Conservation (phyloP, 2,888 invertebrate species). For the Phymatocera aterrima region DNA sequence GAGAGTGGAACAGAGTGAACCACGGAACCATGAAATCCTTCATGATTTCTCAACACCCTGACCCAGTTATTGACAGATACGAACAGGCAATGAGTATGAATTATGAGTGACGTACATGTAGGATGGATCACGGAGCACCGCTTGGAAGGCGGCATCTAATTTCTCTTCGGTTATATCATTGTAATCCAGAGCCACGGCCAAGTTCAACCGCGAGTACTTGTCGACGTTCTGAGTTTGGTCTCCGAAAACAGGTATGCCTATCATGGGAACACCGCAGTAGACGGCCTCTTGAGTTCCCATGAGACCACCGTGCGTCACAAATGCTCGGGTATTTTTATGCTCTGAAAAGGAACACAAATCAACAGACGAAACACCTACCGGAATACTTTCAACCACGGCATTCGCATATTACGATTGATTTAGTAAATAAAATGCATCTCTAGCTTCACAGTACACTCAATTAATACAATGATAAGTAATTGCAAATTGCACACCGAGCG, state of each 20-base stretch:
- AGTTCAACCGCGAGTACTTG: constrained; percentile 55
- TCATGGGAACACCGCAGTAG: constrained; percentile 58
- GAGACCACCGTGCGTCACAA: constrained; percentile 63
- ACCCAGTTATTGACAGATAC: too few relatives aligned
- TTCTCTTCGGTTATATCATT: constrained; percentile 54
- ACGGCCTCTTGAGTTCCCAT: constrained; percentile 60
- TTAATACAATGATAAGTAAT: too few relatives aligned
- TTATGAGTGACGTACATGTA: constrained; percentile 54
- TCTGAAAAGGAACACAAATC: neutral
- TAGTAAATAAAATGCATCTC: too few relatives aligned
- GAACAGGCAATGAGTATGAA: too few relatives aligned
- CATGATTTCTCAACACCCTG: too few relatives aligned
- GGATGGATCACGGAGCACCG: constrained; percentile 58
- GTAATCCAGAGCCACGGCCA: constrained; percentile 56
- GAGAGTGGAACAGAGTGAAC: too few relatives aligned
- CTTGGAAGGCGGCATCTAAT: constrained; percentile 57
- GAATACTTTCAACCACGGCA: too few relatives aligned
- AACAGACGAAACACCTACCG: neutral
- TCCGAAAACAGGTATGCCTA: constrained; percentile 60
- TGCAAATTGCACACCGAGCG: too few relatives aligned
- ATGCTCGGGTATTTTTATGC: constrained; percentile 70
- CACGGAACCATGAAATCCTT: too few relatives aligned
- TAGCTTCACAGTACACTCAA: too few relatives aligned
- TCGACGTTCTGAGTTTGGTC: constrained; percentile 63
- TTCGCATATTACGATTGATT: too few relatives aligned